A percentile compares a stretch with the other conserved stretches of the same genome.
Conservation (phyloP, 2,888 invertebrate genomes). For the Tetragnatha montana region DNA sequence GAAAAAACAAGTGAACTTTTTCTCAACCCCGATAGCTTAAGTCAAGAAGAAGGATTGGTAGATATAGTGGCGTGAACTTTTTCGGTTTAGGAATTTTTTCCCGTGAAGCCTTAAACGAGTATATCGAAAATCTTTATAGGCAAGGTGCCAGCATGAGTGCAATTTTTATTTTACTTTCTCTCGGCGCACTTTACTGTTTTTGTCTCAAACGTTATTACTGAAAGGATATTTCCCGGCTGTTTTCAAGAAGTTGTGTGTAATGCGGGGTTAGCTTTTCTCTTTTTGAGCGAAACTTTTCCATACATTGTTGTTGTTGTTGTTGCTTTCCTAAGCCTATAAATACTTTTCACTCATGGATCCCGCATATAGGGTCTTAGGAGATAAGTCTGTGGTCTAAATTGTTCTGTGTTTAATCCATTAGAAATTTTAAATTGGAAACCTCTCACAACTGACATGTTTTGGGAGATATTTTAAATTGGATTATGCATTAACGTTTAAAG, state of each 20-base stretch:
- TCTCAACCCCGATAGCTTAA: constrained; percentile 3
- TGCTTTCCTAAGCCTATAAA: not conserved
- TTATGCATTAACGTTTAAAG: too few species aligned
- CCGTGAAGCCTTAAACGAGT: constrained; percentile 2
- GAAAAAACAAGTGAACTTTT: constrained; percentile 21
- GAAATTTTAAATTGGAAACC: too few species aligned
- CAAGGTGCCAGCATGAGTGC: constrained; percentile 38
- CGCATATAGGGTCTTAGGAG: not conserved
- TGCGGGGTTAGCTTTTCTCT: not conserved
- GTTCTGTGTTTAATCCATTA: too few species aligned
- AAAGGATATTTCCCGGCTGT: constrained; percentile 20
- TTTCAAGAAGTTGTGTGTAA: not conserved
- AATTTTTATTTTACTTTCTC: constrained; percentile 26
- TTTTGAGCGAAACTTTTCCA: not conserved
- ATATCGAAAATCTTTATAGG: constrained; percentile 52
- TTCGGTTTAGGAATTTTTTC: not conserved
- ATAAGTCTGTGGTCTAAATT: too few species aligned
- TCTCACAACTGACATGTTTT: too few species aligned
- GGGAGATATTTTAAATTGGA: too few species aligned
- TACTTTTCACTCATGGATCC: not conserved
- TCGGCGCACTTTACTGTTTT: constrained; percentile 21
- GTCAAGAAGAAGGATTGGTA: constrained; percentile 25
- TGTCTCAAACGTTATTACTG: constrained; percentile 40
- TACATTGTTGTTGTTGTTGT: not conserved
- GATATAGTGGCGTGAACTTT: constrained; percentile 12